Percentiles rank a stretch among this genome's conserved stretches.
Conservation (phyloP, 2,888 invertebrate genomes). For the Yponomeuta plumbellus region DNA sequence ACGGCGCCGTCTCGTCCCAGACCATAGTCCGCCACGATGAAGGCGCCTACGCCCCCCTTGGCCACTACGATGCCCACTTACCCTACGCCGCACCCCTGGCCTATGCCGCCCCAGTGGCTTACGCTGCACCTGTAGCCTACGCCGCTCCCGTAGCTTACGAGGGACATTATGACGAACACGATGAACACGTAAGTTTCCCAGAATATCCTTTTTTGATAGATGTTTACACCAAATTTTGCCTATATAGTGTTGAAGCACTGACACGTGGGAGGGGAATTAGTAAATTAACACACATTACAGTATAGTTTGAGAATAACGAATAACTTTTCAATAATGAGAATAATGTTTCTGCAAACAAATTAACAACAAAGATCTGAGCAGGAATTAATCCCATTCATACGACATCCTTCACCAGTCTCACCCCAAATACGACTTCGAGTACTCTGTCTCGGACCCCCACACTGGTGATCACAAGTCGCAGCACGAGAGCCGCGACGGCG, state of each 20-base stretch:
- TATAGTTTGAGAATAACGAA: too few relatives aligned
- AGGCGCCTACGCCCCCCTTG: slow-evolving; percentile 28
- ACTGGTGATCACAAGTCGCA: slow-evolving; percentile 37
- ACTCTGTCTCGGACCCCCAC: slow-evolving; percentile 68
- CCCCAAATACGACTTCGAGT: slow-evolving; percentile 64
- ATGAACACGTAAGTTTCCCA: slow-evolving; percentile 29
- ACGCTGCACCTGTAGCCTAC: slow-evolving; percentile 25
- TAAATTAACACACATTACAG: too few relatives aligned
- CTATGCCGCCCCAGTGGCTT: slow-evolving; percentile 26
- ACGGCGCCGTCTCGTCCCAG: slow-evolving; percentile 50
- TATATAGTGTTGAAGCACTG: too few relatives aligned
- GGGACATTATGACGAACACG: slow-evolving; percentile 21
- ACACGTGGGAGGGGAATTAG: too few relatives aligned
- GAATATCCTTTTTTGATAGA: too few relatives aligned
- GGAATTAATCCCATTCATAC: too few relatives aligned
- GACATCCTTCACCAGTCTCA: slow-evolving; percentile 37
- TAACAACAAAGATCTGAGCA: too few relatives aligned
- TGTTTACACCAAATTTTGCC: too few relatives aligned
- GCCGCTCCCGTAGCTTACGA: slow-evolving; percentile 11
- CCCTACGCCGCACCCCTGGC: slow-evolving; percentile 19
- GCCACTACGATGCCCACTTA: slow-evolving; percentile 25
- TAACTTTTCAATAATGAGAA: too few relatives aligned
- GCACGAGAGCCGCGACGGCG: slow-evolving; percentile 71
- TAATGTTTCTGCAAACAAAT: too few relatives aligned
- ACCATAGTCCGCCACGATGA: slow-evolving; percentile 53